Evolutionary conservation across 2,888 invertebrate genomes (phyloP).

Genomic region (Napeogenes inachia): DNA sequence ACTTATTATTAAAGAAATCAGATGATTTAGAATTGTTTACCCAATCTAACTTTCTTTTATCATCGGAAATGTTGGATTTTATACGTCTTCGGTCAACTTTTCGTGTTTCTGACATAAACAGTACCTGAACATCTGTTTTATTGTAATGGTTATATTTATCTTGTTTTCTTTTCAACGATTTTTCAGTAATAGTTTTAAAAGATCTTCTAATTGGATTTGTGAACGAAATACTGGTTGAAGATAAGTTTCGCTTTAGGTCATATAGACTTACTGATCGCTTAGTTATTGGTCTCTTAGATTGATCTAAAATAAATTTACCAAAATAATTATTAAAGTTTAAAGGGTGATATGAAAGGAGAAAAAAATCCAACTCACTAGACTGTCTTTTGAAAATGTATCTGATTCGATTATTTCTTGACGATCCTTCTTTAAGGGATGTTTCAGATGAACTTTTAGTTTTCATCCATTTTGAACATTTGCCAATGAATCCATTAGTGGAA

Average conservation of each 20-base stretch:
- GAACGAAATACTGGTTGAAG: slow-evolving; percentile 2
- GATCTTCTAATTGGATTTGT: slow-evolving; percentile 4
- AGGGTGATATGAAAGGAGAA: neutral
- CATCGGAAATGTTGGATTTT: slow-evolving; percentile 7
- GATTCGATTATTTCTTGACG: neutral
- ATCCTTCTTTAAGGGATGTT: neutral
- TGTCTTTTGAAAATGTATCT: neutral
- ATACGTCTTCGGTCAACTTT: slow-evolving; percentile 13
- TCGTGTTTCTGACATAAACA: slow-evolving; percentile 29
- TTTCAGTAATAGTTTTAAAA: neutral
- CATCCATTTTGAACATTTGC: slow-evolving; percentile 8
- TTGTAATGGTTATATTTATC: neutral
- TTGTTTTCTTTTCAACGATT: neutral
- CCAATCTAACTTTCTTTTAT: slow-evolving; percentile 12
- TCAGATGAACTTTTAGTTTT: slow-evolving; percentile 8
- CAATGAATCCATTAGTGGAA: neutral
- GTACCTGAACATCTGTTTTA: slow-evolving; percentile 25
- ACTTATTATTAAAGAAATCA: slow-evolving; percentile 7
- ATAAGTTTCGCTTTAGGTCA: slow-evolving; percentile 12
- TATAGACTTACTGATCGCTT: slow-evolving; percentile 9
- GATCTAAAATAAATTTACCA: neutral
- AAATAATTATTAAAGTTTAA: neutral
- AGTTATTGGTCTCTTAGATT: neutral
- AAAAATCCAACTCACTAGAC: slow-evolving; percentile 7
- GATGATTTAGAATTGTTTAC: slow-evolving; percentile 24